phyloP scores from a whole-genome alignment of 2,797 vertebrate genomes.

The Squalus acanthias region DNA sequence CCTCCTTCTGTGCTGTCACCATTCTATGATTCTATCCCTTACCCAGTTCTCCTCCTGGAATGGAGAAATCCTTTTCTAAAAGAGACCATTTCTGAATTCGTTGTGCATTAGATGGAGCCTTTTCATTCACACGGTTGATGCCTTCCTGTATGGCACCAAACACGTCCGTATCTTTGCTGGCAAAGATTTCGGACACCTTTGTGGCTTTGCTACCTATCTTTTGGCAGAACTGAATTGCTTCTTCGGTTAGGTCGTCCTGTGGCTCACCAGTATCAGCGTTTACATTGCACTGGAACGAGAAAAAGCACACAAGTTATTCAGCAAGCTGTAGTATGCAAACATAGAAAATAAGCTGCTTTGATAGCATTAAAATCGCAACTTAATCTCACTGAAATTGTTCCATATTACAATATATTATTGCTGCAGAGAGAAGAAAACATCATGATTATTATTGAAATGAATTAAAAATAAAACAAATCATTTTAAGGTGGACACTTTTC shows the following conservation, averaged over 20 bases:
- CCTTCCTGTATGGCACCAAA: constrained; percentile 73
- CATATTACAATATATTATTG: background rate
- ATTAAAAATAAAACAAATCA: background rate
- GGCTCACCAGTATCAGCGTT: constrained; percentile 62
- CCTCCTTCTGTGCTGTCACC: too few species aligned
- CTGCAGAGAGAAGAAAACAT: background rate
- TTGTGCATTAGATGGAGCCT: constrained; percentile 72
- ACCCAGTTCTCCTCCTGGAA: constrained; percentile 80
- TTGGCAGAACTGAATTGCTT: constrained; percentile 65
- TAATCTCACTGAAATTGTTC: background rate
- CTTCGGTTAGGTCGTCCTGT: constrained; percentile 65
- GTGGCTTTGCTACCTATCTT: constrained; percentile 71
- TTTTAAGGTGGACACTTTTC: background rate
- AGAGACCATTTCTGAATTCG: constrained; percentile 81
- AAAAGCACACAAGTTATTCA: background rate
- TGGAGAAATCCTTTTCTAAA: constrained; percentile 78
- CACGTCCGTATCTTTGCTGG: constrained; percentile 59
- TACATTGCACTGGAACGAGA: constrained; percentile 61
- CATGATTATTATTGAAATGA: background rate
- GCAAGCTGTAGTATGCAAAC: background rate
- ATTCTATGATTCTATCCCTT: constrained; percentile 45
- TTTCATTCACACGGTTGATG: constrained; percentile 68
- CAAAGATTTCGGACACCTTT: constrained; percentile 65
- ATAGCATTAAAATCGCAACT: background rate
- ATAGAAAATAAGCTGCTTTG: background rate